Evolutionary conservation across 2,113 vertebrate genomes (phyloP).

Genomic region (Tragelaphus buxtoni): DNA sequence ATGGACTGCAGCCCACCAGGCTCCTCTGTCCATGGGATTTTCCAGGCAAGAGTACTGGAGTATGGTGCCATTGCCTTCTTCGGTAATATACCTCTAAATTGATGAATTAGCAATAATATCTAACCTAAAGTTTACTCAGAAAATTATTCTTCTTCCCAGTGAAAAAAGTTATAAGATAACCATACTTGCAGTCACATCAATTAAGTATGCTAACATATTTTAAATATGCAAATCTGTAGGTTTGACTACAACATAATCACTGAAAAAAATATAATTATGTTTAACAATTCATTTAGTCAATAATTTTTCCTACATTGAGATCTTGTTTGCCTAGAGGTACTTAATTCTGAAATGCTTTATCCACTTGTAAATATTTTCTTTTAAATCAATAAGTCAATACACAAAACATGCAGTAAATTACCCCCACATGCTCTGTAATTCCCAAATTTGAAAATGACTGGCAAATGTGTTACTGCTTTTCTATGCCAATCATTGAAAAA

Average conservation of each 20-base stretch:
- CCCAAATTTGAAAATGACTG: constrained; percentile 33
- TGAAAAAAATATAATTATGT: neutral
- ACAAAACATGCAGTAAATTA: neutral
- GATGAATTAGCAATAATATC: neutral
- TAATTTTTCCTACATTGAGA: neutral
- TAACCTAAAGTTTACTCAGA: neutral
- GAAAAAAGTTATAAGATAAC: constrained; percentile 31
- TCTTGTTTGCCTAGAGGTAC: neutral
- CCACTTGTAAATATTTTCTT: neutral
- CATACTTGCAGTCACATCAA: neutral
- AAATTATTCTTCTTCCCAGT: neutral
- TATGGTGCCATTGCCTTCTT: too few relatives aligned
- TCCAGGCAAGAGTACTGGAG: too few relatives aligned
- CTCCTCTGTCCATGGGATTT: too few relatives aligned
- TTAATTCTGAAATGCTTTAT: neutral
- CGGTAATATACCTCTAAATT: neutral
- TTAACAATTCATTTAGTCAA: neutral
- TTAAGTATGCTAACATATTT: neutral
- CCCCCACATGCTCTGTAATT: neutral
- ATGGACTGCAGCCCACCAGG: too few relatives aligned
- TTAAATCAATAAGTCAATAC: constrained; percentile 11
- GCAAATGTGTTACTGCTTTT: constrained; percentile 21
- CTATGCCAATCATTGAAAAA: neutral
- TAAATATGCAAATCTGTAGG: neutral
- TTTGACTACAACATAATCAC: neutral